A percentile compares a stretch with the other conserved stretches of the same genome.
Conservation (phyloP, 37 sponge, comb jelly and placozoan species). For the Ianthella basta region DNA sequence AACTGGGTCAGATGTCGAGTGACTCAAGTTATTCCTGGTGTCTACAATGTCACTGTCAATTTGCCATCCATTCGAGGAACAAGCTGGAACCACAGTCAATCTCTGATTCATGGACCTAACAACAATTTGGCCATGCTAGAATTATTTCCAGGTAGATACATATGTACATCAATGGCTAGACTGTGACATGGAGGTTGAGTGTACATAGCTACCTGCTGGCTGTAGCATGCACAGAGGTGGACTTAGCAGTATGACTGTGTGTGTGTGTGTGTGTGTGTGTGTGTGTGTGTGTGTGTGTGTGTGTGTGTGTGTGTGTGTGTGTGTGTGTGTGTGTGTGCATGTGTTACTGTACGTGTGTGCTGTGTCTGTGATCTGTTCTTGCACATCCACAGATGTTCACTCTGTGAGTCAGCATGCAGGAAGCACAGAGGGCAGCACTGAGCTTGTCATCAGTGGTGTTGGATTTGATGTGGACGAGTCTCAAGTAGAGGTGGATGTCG, state of each 20-base stretch:
- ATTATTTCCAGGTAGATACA: slow-evolving; percentile 70
- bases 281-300: too few species aligned
- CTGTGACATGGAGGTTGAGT: too few species aligned
- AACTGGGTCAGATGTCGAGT: slow-evolving; percentile 32
- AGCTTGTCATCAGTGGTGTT: slow-evolving; percentile 54
- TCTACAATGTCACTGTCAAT: slow-evolving; percentile 46
- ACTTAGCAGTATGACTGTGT: too few species aligned
- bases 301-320: too few species aligned
- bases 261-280: too few species aligned
- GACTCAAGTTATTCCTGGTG: slow-evolving; percentile 36
- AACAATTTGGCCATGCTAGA: slow-evolving; percentile 62
- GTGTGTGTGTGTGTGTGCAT: too few species aligned
- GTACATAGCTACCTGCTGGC: too few species aligned
- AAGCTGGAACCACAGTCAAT: slow-evolving; percentile 59
- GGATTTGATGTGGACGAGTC: slow-evolving; percentile 47
- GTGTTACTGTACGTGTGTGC: too few species aligned
- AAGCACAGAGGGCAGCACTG: slow-evolving; percentile 54
- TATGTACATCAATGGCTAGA: neutral
- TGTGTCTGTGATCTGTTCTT: neutral
- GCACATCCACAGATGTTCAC: slow-evolving; percentile 43
- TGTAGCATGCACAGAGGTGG: too few species aligned
- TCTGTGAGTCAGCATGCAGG: slow-evolving; percentile 47
- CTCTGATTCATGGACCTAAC: slow-evolving; percentile 49
- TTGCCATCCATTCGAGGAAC: neutral
- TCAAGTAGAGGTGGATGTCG: slow-evolving; percentile 59